These are phyloP conservation scores for Chaetura pelagica DNA, from an alignment of 2,113 vertebrate species.

Conservation along the genomic window DNA sequence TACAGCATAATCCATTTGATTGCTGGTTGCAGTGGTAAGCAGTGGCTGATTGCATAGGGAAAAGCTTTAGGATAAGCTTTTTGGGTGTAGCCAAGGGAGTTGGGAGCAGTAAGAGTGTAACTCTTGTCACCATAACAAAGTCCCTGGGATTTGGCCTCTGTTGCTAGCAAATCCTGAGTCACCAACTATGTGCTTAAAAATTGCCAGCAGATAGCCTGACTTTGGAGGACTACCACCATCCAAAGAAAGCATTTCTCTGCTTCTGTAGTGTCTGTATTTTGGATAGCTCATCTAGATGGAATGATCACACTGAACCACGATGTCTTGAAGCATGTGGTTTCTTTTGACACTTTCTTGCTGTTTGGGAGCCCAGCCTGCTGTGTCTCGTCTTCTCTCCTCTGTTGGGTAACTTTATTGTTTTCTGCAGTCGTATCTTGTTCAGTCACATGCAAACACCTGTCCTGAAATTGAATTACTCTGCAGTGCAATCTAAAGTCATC, in stretches of 20 bases:
- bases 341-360: background rate
- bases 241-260: background rate
- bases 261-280: background rate
- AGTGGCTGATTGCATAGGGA: background rate
- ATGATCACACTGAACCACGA: background rate
- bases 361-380: background rate
- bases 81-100: background rate
- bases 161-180: background rate
- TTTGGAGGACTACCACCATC: background rate
- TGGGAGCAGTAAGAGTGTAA: background rate
- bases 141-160: background rate
- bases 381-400: constrained; percentile 11
- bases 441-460: constrained; percentile 68
- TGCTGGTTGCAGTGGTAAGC: background rate
- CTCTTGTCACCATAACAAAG: rapidly evolving
- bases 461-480: constrained; percentile 68
- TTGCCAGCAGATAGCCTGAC: background rate
- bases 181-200: background rate
- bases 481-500: constrained; percentile 37
- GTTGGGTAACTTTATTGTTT: constrained; percentile 8
- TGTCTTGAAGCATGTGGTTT: background rate
- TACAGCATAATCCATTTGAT: background rate
- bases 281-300: background rate
- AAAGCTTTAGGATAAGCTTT: background rate
- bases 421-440: constrained; percentile 1